Conservation (phyloP, 2,113 vertebrate genomes). For the Zingel zingel region DNA sequence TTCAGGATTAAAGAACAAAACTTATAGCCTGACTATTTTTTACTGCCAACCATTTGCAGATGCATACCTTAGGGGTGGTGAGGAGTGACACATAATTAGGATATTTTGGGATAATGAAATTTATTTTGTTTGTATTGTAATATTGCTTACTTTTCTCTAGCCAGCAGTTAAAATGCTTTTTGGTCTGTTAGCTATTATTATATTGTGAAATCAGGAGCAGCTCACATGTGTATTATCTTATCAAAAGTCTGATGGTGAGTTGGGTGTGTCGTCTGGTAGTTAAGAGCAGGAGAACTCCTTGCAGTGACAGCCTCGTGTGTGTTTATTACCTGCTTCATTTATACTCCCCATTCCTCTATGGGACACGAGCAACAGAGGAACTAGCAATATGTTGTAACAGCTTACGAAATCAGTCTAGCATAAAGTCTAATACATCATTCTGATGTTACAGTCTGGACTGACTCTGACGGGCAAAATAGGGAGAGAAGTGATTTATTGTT, state of each 20-base stretch:
- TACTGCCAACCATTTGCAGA: neutral
- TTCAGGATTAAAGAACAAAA: slow-evolving; percentile 28
- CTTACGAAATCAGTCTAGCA: slow-evolving; percentile 16
- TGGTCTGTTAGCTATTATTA: neutral
- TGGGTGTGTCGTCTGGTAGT: slow-evolving; percentile 48
- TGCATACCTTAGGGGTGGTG: neutral
- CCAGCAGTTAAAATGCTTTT: neutral
- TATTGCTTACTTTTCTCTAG: neutral
- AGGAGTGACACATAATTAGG: neutral
- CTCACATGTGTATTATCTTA: slow-evolving; percentile 40
- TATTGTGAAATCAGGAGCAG: slow-evolving; percentile 22
- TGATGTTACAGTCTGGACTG: neutral
- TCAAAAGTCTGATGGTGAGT: slow-evolving; percentile 47
- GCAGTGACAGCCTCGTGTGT: slow-evolving; percentile 15
- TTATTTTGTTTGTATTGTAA: neutral
- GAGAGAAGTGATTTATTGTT: slow-evolving; percentile 22
- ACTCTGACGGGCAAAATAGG: neutral
- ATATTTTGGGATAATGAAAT: neutral
- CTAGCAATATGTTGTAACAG: slow-evolving; percentile 6
- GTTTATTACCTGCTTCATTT: slow-evolving; percentile 44
- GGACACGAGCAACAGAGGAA: slow-evolving; percentile 6
- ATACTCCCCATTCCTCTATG: slow-evolving; percentile 9
- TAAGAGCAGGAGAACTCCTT: slow-evolving; percentile 27
- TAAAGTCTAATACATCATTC: slow-evolving; percentile 8
- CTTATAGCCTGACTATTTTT: slow-evolving; percentile 10